These are phyloP conservation scores for Chiloscyllium punctatum DNA, from an alignment of 2,797 vertebrate species.

Conservation along the genomic window DNA sequence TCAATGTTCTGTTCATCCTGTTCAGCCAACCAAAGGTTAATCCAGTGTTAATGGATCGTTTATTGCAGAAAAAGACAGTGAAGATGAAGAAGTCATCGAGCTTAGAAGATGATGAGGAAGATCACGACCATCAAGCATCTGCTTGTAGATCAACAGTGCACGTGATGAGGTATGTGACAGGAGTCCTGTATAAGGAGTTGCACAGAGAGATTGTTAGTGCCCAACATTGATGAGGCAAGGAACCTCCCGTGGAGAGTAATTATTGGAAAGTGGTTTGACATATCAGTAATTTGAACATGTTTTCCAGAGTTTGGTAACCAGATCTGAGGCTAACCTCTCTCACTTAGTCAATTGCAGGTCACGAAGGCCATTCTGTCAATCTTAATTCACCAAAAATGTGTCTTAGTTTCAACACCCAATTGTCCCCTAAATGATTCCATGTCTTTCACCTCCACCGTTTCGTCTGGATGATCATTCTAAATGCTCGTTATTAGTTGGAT, in stretches of 20 bases:
- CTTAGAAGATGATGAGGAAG: constrained; percentile 78
- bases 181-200: too few relatives aligned
- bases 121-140: constrained; percentile 70
- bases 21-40: neutral
- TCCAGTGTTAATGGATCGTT: neutral
- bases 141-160: constrained; percentile 63
- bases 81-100: constrained; percentile 80
- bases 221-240: neutral
- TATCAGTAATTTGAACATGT: neutral
- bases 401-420: neutral
- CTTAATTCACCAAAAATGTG: neutral
- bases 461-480: neutral
- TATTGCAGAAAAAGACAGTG: constrained; percentile 74
- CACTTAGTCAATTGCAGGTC: neutral
- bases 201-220: neutral
- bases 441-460: neutral
- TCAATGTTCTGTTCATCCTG: neutral
- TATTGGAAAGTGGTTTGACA: neutral
- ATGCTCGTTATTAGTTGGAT: neutral
- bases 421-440: neutral
- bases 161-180: constrained; percentile 62
- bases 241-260: too few relatives aligned
- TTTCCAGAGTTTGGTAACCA: neutral
- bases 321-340: neutral
- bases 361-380: neutral